These are phyloP conservation scores for Boloria euphrosyne DNA, from an alignment of 2,888 invertebrate genomes.

Conservation along the genomic window DNA sequence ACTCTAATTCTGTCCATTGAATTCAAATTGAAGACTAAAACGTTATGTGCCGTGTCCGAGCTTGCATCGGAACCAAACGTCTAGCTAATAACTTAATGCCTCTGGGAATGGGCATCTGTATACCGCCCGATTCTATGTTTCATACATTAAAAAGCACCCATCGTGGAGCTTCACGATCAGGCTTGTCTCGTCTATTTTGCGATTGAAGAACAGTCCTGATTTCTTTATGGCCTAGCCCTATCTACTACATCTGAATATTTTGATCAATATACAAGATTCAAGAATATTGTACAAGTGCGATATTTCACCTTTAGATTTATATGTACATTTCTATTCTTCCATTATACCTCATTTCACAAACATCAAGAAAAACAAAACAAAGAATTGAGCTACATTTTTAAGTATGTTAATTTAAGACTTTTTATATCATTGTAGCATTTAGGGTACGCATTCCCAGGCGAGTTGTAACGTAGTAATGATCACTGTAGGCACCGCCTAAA, in stretches of 20 bases:
- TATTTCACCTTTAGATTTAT: background rate
- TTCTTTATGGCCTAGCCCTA: slow-evolving; percentile 46
- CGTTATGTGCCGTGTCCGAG: slow-evolving; percentile 57
- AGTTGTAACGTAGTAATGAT: slow-evolving; percentile 75
- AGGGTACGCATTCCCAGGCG: slow-evolving; percentile 59
- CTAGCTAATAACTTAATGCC: slow-evolving; percentile 80
- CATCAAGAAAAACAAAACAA: too few species aligned
- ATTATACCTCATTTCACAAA: background rate
- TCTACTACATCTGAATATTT: background rate
- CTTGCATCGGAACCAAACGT: slow-evolving; percentile 66
- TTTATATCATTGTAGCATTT: slow-evolving; percentile 71
- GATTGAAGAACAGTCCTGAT: slow-evolving; percentile 45
- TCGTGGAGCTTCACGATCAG: slow-evolving; percentile 44
- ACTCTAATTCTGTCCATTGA: slow-evolving; percentile 74
- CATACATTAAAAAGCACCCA: slow-evolving; percentile 49
- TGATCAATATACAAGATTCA: background rate
- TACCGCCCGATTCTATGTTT: slow-evolving; percentile 43
- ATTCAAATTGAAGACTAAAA: slow-evolving; percentile 79
- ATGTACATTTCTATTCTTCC: background rate
- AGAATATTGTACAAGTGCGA: too few species aligned
- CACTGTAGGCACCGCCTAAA: slow-evolving; percentile 69
- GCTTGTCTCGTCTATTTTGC: slow-evolving; percentile 45
- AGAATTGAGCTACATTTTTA: background rate
- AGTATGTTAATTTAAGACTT: slow-evolving; percentile 51
- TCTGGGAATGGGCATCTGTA: slow-evolving; percentile 71